Base-by-base conservation (phyloP, 2,797 vertebrate genomes). In the Morus bassanus region DNA sequence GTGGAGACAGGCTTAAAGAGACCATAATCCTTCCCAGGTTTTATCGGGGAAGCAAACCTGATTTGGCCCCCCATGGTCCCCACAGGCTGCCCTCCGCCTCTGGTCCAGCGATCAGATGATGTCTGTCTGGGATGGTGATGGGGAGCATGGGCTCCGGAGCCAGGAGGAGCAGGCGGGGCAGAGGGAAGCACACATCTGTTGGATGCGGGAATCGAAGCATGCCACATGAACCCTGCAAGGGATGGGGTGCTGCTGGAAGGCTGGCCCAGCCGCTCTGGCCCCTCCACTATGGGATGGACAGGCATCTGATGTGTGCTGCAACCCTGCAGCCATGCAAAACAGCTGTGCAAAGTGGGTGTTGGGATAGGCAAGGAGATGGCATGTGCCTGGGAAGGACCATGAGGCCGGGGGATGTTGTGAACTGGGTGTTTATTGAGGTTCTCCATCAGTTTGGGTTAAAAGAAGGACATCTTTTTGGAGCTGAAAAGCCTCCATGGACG, bases 1-100 rank as follows among this genome's bases (percentile, higher is more conserved):
- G 94, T 28, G 98, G 98, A 98, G 98, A 98, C 98, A 98, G 98
- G 98, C 99, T 99, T 99, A 98, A 97, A 98, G 94, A 96, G 85
- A 79, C 95, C 39, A 89, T 96, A 92, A 97, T 95, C 78, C 80
- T 78, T 69, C 86, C 37, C 1, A 4, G 92, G 89, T 76, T 93
- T 95, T 87, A 91, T 75, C 14, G 2, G 25, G 93, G 96, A 91
- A 77, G 92, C 89, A 94, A 91, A 85, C 72, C 69, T 43, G 57
- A 65, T 93, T 89, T 24, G 56, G 48, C 13, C 18, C 28, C 64
- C 24, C 31, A 13, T 1, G 6, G 2, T 54, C 31, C 41, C 46
- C 2, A 1, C 30, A 10, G 0, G 6, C 15, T 77, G 67, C 12
- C 61, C 65, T 63, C 57, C 4, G 4, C 57, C 41, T 63, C 51